Percentiles rank a stretch among this genome's conserved stretches.
These are phyloP conservation scores for Tautogolabrus adspersus DNA, from an alignment of 2,113 vertebrate genomes.

Conservation along the genomic window DNA sequence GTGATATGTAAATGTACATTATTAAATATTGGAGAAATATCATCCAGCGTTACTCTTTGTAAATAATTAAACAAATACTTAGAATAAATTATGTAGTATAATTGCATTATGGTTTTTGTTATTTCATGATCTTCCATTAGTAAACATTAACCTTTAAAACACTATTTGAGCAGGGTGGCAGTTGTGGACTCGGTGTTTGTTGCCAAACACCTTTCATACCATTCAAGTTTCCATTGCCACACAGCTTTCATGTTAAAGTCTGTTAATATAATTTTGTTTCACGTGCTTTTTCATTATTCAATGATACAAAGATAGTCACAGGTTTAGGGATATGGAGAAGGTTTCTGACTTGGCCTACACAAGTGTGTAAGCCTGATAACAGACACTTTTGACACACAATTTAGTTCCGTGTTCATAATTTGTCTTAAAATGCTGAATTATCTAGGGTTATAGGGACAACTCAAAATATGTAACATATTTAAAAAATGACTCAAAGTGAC, in stretches of 20 bases:
- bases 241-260: not conserved
- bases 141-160: conserved; percentile 36
- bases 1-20: not conserved
- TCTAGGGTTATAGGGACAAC: no score
- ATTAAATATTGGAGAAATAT: not conserved
- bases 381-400: not conserved
- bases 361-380: not conserved
- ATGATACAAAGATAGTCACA: not conserved
- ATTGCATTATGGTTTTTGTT: not conserved
- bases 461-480: not conserved
- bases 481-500: no score
- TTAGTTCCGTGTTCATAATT: no score
- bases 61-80: not conserved
- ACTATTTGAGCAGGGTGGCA: not conserved
- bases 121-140: not conserved
- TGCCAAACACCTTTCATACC: conserved; percentile 56
- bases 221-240: conserved; percentile 15
- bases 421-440: no score
- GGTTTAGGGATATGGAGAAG: not conserved
- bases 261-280: not conserved
- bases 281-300: not conserved
- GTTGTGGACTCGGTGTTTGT: conserved; percentile 32
- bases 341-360: not conserved
- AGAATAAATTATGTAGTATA: no score
- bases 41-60: no score